Evolutionary conservation across 2,113 vertebrate species (phyloP).

Genomic region (Dinomys branickii): DNA sequence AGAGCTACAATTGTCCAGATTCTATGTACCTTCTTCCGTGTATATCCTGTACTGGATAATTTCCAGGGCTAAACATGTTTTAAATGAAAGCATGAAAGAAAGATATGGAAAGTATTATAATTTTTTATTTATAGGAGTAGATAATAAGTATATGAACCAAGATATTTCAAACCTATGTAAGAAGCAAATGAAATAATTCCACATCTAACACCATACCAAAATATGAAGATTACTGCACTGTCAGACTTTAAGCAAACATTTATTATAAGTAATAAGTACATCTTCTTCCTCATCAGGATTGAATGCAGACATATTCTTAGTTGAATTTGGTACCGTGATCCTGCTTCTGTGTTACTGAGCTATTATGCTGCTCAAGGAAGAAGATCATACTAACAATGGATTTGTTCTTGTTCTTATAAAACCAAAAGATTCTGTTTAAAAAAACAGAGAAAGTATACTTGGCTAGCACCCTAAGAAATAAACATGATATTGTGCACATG

Average conservation of each 20-base stretch:
- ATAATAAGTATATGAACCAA: not conserved
- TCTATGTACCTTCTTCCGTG: not conserved
- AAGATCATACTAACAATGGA: rapidly evolving
- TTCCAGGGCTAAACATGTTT: not conserved
- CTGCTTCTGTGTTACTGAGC: not conserved
- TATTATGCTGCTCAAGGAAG: rapidly evolving
- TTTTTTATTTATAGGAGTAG: not conserved
- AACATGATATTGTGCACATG: rapidly evolving
- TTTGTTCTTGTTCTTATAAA: not conserved
- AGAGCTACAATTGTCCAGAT: not conserved
- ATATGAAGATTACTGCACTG: rapidly evolving
- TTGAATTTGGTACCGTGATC: not conserved
- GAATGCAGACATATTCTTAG: not conserved
- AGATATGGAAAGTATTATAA: not conserved
- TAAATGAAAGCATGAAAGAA: not conserved
- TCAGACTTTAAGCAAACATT: not conserved
- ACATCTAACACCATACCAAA: too few relatives aligned
- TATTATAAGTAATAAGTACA: not conserved
- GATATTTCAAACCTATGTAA: not conserved
- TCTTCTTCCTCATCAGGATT: not conserved
- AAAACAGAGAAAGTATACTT: not conserved
- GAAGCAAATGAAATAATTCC: not conserved
- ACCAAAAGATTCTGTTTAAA: not conserved
- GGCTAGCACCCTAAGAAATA: not conserved
- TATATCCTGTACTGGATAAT: not conserved